phyloP scores from a whole-genome alignment of 2,888 invertebrate genomes.

The Epirrhoe alternata region DNA sequence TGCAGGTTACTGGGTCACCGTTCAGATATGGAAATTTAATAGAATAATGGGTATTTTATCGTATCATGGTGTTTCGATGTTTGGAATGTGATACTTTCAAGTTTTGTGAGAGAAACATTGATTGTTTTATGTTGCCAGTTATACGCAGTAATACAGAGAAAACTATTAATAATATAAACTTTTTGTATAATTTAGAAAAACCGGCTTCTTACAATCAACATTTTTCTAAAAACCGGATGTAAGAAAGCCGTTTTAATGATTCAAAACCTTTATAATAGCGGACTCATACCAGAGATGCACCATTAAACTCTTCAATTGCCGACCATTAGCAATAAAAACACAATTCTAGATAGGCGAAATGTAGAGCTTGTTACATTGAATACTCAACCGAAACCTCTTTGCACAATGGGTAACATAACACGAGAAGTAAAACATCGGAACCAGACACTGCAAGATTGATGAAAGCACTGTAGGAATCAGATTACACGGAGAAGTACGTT shows the following conservation, averaged over 20 bases:
- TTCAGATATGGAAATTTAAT: slow-evolving; percentile 48
- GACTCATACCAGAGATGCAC: slow-evolving; percentile 1
- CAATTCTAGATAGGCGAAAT: neutral
- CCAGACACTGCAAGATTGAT: slow-evolving; percentile 36
- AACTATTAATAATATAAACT: no score
- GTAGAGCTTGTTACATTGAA: neutral
- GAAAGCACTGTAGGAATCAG: slow-evolving; percentile 39
- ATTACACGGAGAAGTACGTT: slow-evolving; percentile 30
- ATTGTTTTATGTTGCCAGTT: neutral
- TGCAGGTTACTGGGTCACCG: slow-evolving; percentile 60
- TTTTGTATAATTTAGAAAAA: neutral
- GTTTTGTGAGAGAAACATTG: neutral
- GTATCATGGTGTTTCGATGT: neutral
- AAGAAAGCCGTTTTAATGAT: neutral
- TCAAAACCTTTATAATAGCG: neutral
- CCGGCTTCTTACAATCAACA: no score
- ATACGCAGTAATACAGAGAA: neutral
- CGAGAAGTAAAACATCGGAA: slow-evolving; percentile 40
- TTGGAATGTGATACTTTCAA: neutral
- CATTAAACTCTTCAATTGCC: slow-evolving; percentile 4
- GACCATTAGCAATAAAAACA: slow-evolving; percentile 7
- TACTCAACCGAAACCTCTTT: slow-evolving; percentile 11
- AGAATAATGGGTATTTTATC: slow-evolving; percentile 6
- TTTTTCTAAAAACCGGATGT: neutral
- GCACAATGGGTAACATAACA: slow-evolving; percentile 35